phyloP scores from a whole-genome alignment of 2,888 invertebrate species.

The Polymixis flavicincta region DNA sequence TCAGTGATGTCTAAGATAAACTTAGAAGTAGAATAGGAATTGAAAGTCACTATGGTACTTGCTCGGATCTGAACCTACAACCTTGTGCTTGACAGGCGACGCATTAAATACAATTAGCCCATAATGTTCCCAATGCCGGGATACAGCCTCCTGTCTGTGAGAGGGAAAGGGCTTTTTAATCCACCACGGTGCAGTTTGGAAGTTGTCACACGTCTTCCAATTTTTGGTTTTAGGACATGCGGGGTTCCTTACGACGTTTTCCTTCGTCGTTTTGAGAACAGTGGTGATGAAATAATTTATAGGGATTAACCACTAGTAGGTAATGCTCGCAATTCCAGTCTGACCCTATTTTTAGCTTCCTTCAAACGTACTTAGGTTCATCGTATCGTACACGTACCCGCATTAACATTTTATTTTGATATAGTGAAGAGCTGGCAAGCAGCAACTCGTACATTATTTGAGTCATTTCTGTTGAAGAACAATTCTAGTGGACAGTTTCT shows the following conservation, averaged over 20 bases:
- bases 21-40: not conserved
- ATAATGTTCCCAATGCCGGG: too few relatives aligned
- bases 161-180: too few relatives aligned
- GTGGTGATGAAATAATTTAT: too few relatives aligned
- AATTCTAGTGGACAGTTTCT: slow-evolving; percentile 5
- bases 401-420: not conserved
- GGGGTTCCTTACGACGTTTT: too few relatives aligned
- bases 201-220: too few relatives aligned
- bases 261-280: too few relatives aligned
- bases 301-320: too few relatives aligned
- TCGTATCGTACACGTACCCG: too few relatives aligned
- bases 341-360: not conserved
- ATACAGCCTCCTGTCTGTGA: too few relatives aligned
- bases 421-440: not conserved
- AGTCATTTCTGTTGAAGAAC: not conserved
- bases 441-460: slow-evolving; percentile 1
- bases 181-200: too few relatives aligned
- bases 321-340: not conserved
- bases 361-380: not conserved
- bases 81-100: not conserved
- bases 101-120: not conserved
- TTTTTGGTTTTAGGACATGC: too few relatives aligned
- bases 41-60: not conserved
- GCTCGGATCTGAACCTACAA: not conserved
- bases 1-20: not conserved